Evolutionary conservation across 2,797 vertebrate species (phyloP).

Genomic region (Lepus townsendii): DNA sequence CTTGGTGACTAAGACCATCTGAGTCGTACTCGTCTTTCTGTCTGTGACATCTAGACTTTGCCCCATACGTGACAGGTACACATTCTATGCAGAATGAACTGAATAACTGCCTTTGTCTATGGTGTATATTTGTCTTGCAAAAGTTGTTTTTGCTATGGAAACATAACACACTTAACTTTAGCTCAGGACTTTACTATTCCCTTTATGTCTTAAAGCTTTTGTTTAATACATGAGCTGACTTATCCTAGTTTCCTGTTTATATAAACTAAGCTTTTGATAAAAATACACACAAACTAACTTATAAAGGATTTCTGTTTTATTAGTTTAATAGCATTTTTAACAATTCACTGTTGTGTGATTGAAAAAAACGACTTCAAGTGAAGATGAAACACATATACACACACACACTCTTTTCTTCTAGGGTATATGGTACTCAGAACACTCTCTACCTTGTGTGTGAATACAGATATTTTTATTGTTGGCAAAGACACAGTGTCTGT

Average conservation of each 20-base stretch:
- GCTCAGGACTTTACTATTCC: conserved; percentile 69
- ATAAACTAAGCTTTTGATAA: conserved; percentile 81
- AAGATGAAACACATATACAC: background rate
- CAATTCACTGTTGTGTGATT: conserved; percentile 51
- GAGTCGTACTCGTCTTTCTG: background rate
- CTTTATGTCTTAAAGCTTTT: conserved; percentile 78
- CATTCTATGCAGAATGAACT: background rate
- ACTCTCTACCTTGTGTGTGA: background rate
- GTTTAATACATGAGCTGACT: conserved; percentile 79
- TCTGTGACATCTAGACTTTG: background rate
- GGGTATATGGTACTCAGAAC: background rate
- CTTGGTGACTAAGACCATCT: conserved; percentile 1
- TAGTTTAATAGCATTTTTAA: conserved; percentile 63
- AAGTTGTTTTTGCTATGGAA: conserved; percentile 73
- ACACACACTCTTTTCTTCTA: background rate
- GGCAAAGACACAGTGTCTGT: conserved; percentile 6
- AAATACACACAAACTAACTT: conserved; percentile 74
- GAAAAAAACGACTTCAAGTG: conserved; percentile 49
- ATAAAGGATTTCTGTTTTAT: conserved; percentile 57
- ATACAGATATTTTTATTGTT: conserved; percentile 31
- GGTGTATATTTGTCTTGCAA: conserved; percentile 15
- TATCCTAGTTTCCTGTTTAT: conserved; percentile 87
- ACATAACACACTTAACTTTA: conserved; percentile 74
- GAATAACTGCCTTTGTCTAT: conserved; percentile 44
- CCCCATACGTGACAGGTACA: background rate